Base-by-base conservation (phyloP, 35 echinoderm and acorn worm species). In the Apostichopus japonicus region DNA sequence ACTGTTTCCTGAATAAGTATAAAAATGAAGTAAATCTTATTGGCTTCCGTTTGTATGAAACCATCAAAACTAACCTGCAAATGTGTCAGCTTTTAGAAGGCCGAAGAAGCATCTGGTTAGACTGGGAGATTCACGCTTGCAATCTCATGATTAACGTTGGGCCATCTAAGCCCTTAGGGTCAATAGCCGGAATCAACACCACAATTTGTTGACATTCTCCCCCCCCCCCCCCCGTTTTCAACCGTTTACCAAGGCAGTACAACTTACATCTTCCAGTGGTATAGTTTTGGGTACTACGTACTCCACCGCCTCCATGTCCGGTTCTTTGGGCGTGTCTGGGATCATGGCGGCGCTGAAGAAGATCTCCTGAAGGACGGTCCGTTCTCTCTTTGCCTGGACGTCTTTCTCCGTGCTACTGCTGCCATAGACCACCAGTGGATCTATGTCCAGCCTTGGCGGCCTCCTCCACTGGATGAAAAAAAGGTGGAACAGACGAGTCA, bases 191-290 rank as follows among this genome's bases (percentile, higher is more conserved):
- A 33, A 33, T 33, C 27, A 2, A 33, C 27, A 33, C 0, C 27
- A 33, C 27, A 33, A 33, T 33, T 1, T 33, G 27, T 33, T 33
- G 27, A 33, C 27, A 33, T 33, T 33, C 27, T 2, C 27, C 27
- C 27, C 27, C 27, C 27, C n/a, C 27, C 27, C 27, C 27, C 0
- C 27, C 1, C 0, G 1, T 33, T 33, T 33, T 33, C 27, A 33
- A 33, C 27, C 27, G 27, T 33, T 33, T 33, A 1, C 27, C 27
- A 33, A 59, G 4, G 11, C 0, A 0, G 11, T 13, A 22, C 72
- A n/a, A 98, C 97, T 96, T 80, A 99, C 97, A 90, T 99, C 97
- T 92, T 99, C 95, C 24, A 99, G 65, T 0, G 97, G 97, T 14
- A 99, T 99, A 6, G 44, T 89, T 61, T 83, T 93, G 23, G 94